Conservation (phyloP, 2,888 invertebrate species). For the Atethmia centrago region DNA sequence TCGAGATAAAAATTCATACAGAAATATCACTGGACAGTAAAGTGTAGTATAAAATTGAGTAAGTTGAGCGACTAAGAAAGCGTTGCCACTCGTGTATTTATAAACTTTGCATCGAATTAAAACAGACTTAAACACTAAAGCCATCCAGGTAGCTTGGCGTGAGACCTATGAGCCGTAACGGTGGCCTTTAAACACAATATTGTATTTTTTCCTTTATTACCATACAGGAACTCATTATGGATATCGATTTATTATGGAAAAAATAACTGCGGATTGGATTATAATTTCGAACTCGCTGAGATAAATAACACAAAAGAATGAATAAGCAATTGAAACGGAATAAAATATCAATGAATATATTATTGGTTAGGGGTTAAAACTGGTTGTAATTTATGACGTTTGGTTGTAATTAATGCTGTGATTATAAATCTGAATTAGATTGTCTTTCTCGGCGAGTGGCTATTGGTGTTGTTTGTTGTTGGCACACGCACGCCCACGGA, state of each 20-base stretch:
- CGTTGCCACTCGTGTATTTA: conserved; percentile 67
- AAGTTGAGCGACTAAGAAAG: conserved; percentile 46
- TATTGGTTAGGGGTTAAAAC: conserved; percentile 30
- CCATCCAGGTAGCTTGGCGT: conserved; percentile 71
- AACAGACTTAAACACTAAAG: conserved; percentile 70
- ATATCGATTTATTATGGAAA: conserved; percentile 61
- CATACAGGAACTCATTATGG: conserved; percentile 73
- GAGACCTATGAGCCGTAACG: conserved; percentile 79
- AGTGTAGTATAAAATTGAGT: conserved; percentile 43
- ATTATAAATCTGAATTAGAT: conserved; percentile 25
- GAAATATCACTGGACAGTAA: conserved; percentile 43
- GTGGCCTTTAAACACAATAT: conserved; percentile 74
- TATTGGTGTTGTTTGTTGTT: conserved; percentile 64
- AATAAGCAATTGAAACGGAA: conserved; percentile 35
- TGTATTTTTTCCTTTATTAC: conserved; percentile 70
- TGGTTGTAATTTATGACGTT: conserved; percentile 27
- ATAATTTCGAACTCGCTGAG: conserved; percentile 52
- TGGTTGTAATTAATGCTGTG: conserved; percentile 16
- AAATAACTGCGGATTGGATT: conserved; percentile 68
- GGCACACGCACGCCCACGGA: conserved; percentile 70
- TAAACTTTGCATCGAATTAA: conserved; percentile 71
- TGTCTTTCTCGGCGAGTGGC: conserved; percentile 11
- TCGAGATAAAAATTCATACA: conserved; percentile 22
- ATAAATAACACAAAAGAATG: conserved; percentile 53
- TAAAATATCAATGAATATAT: conserved; percentile 59